phyloP scores from a whole-genome alignment of 30 jellyfish, hydroid and myxozoan species.

The Clytia hemisphaerica region DNA sequence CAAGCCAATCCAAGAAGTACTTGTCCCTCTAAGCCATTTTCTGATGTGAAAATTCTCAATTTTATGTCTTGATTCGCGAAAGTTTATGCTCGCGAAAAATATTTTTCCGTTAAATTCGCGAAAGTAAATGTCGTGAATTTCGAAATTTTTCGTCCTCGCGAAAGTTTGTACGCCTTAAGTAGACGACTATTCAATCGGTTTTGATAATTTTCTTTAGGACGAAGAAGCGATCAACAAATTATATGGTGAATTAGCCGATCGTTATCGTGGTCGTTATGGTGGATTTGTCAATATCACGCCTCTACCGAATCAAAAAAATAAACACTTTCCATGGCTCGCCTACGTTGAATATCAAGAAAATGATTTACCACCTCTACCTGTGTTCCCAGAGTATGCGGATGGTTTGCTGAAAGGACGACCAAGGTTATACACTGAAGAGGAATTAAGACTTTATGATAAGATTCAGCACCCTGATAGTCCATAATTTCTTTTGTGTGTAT shows the following conservation, averaged over 20 bases:
- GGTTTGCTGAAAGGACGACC: conserved; percentile 68
- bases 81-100: too few relatives aligned
- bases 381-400: conserved; percentile 53
- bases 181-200: too few relatives aligned
- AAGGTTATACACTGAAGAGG: conserved; percentile 21
- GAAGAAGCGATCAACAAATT: conserved; percentile 61
- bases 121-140: too few relatives aligned
- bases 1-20: too few relatives aligned
- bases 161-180: too few relatives aligned
- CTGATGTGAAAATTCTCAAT: too few relatives aligned
- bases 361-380: conserved; percentile 59
- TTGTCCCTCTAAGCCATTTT: too few relatives aligned
- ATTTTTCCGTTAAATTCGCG: too few relatives aligned
- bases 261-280: conserved; percentile 72
- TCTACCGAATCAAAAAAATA: conserved; percentile 49
- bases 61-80: too few relatives aligned
- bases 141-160: too few relatives aligned
- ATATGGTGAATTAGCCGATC: conserved; percentile 57
- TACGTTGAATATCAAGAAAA: conserved; percentile 70
- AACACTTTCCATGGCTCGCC: conserved; percentile 48
- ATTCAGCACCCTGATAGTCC: too few relatives aligned
- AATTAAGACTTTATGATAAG: neutral
- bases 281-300: conserved; percentile 72
- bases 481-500: too few relatives aligned
- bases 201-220: conserved; percentile 41